Percentiles rank a stretch among this genome's conserved stretches.
These are phyloP conservation scores for Thera obeliscata DNA, from an alignment of 2,888 invertebrate species.

Conservation along the genomic window DNA sequence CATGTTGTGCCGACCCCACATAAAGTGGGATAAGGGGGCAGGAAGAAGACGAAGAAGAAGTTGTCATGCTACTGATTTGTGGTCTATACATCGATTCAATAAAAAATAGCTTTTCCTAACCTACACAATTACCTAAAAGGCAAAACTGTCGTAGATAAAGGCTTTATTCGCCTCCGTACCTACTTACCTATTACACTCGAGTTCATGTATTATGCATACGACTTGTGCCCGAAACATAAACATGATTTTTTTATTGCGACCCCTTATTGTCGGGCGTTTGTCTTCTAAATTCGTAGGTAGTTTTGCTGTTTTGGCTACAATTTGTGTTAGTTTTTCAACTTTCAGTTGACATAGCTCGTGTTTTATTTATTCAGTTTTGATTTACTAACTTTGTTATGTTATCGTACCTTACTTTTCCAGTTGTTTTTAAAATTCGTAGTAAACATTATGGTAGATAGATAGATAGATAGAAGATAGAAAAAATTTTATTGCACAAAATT, in stretches of 20 bases:
- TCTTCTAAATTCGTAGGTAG: constrained; percentile 31
- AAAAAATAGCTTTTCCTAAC: constrained; percentile 12
- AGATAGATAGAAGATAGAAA: no score
- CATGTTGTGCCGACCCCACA: no score
- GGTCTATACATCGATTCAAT: not conserved
- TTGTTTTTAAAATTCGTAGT: no score
- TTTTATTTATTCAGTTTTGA: not conserved
- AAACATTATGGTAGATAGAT: no score
- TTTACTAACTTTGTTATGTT: no score
- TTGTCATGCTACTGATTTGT: no score
- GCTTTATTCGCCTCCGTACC: constrained; percentile 24
- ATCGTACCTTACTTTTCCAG: no score
- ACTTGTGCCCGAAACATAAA: constrained; percentile 40
- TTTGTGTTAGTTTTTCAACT: constrained; percentile 17
- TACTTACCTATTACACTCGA: constrained; percentile 31
- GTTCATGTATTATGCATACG: constrained; percentile 39
- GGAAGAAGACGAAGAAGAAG: no score
- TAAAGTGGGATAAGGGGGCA: no score
- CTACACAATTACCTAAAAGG: constrained; percentile 19
- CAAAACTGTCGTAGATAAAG: constrained; percentile 25
- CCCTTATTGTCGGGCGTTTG: constrained; percentile 40
- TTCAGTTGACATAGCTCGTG: constrained; percentile 1
- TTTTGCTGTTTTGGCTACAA: constrained; percentile 24
- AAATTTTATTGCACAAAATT: no score
- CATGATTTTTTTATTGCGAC: constrained; percentile 47